Conservation (phyloP, 2,113 vertebrate species). For the Tenebrosternarchus preto region DNA sequence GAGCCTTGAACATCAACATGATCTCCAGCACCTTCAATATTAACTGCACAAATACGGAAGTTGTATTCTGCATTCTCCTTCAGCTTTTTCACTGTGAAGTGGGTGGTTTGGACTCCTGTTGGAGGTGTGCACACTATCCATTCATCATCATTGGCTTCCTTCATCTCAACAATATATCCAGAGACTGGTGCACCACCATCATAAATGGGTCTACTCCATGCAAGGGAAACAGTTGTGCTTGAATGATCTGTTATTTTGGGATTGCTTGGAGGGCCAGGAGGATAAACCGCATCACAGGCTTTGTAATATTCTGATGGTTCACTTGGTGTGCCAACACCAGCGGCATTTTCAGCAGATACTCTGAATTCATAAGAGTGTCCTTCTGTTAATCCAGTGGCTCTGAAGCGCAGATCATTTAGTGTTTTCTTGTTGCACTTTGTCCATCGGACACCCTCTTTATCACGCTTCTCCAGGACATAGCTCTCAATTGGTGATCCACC, state of each 20-base stretch:
- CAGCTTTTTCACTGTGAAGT: conserved; percentile 88
- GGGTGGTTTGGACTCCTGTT: conserved; percentile 83
- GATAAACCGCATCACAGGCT: conserved; percentile 91
- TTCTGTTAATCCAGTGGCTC: conserved; percentile 88
- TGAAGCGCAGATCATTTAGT: conserved; percentile 85
- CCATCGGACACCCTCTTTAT: conserved; percentile 96
- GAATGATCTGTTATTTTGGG: conserved; percentile 92
- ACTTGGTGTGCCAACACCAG: conserved; percentile 88
- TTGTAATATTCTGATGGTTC: conserved; percentile 86
- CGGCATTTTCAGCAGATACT: conserved; percentile 96
- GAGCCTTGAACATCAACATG: conserved; percentile 84
- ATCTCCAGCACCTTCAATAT: conserved; percentile 93
- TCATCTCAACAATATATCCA: conserved; percentile 90
- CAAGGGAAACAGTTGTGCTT: conserved; percentile 87
- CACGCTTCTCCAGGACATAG: conserved; percentile 95
- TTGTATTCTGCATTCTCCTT: conserved; percentile 95
- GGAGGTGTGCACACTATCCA: conserved; percentile 87
- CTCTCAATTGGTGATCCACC: conserved; percentile 94
- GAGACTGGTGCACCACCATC: conserved; percentile 89
- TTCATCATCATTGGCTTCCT: conserved; percentile 86
- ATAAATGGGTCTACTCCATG: conserved; percentile 94
- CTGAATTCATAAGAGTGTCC: conserved; percentile 95
- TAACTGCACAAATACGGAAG: conserved; percentile 93
- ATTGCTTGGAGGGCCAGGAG: conserved; percentile 92
- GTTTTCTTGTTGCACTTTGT: conserved; percentile 96